Base-by-base conservation (phyloP, 2,888 invertebrate genomes). In the Enchytraeus crypticus region DNA sequence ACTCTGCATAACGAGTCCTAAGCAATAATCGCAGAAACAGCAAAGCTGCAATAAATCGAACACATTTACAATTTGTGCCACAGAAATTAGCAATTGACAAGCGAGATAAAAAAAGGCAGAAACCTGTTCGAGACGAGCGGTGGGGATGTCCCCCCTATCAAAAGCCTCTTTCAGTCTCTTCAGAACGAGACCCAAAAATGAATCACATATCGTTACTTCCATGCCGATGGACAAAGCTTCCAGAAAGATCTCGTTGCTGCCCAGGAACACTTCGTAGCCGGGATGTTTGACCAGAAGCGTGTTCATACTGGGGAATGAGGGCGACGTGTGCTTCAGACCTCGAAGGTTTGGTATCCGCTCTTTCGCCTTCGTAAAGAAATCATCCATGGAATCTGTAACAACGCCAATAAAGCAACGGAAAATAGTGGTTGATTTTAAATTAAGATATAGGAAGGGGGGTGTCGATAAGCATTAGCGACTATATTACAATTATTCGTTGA, bases 281-380 rank as follows among this genome's bases (percentile, higher is more conserved):
- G 58, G 57, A 30, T 64, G 58, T 33, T 63, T 51, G 5, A 29
- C 34, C 45, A 64, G 26, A 14, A 65, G 14, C 45, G 38, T 64
- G 51, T 60, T 56, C 55, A 69, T 65, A 51, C 61, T 62, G 38
- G 38, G 84, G 46, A 67, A 58, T 58, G 60, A 53, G 0, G 60
- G 61, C 5, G 64, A 53, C 3, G 90, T 90, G 74, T 87, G 90
- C 77, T 91, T 91, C n/a, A 90, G 82, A 2, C 91, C 91, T 62
- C 83, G 84, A 72, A 91, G 87, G 57, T 86, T 88, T 0, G 88
- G 85, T 53, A 91, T 84, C 43, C 65, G 62, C 61, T 81, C 75
- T 3, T 80, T 80, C 0, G 87, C 85, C 27, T 84, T 60, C 34
- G 67, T 66, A 46, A 77, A 65, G 59, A 77, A 70, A 46, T 70